phyloP scores from a whole-genome alignment of 2,888 invertebrate genomes.

The Rhamnusium bicolor region DNA sequence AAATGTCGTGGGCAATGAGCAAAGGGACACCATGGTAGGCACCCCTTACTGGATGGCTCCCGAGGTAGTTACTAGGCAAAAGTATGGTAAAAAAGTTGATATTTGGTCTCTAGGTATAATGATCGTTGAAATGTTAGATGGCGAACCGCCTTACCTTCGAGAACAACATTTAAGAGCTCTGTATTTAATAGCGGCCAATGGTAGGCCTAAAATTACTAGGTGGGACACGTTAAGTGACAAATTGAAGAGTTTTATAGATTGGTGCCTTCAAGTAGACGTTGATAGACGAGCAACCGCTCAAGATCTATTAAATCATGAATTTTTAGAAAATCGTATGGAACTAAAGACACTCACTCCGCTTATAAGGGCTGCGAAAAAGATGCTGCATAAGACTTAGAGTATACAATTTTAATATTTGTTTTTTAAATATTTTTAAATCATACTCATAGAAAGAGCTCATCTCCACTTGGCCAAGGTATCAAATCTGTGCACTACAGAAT shows the following conservation, averaged over 20 bases:
- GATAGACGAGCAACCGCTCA: slow-evolving; percentile 84
- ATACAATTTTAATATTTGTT: not conserved
- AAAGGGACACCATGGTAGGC: slow-evolving; percentile 95
- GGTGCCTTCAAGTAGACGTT: slow-evolving; percentile 90
- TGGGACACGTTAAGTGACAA: slow-evolving; percentile 85
- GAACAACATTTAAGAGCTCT: slow-evolving; percentile 94
- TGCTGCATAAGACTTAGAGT: slow-evolving; percentile 77
- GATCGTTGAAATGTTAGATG: slow-evolving; percentile 98
- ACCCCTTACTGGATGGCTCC: slow-evolving; percentile 99
- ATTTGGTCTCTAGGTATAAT: slow-evolving; percentile 98
- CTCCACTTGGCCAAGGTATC: not conserved
- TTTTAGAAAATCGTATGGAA: slow-evolving; percentile 86
- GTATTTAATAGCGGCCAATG: slow-evolving; percentile 96
- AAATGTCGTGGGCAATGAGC: slow-evolving; percentile 94
- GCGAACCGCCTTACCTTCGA: slow-evolving; percentile 96
- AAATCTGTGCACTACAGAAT: not conserved
- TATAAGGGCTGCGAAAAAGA: slow-evolving; percentile 92
- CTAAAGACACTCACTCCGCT: slow-evolving; percentile 88
- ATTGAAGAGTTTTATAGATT: slow-evolving; percentile 88
- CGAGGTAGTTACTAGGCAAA: slow-evolving; percentile 92
- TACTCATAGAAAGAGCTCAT: not conserved
- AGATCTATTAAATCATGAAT: slow-evolving; percentile 85
- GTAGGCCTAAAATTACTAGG: slow-evolving; percentile 91
- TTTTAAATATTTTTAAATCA: not conserved
- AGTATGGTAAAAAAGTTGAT: slow-evolving; percentile 90